These are phyloP conservation scores for Phymorhynchus buccinoides DNA, from an alignment of 1,140 invertebrate genomes.

Conservation along the genomic window DNA sequence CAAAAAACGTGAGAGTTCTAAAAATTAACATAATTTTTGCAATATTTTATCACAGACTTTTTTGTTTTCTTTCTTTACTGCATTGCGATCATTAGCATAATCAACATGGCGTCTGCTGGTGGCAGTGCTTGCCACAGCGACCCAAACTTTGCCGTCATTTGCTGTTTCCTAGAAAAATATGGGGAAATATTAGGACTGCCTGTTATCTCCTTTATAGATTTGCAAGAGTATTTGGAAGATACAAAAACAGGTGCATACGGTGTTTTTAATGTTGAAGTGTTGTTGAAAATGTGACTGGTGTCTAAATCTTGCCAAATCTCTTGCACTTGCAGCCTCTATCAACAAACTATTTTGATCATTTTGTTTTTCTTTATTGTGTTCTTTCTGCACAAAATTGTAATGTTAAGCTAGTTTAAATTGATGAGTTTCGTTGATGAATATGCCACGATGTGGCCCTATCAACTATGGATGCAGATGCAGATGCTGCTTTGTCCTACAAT, in stretches of 20 bases:
- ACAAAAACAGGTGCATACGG: slow-evolving; percentile 81
- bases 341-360: too few relatives aligned
- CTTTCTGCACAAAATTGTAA: too few relatives aligned
- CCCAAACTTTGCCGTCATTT: slow-evolving; percentile 96
- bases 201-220: slow-evolving; percentile 78
- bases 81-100: slow-evolving; percentile 57
- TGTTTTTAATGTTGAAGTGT: neutral
- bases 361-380: too few relatives aligned
- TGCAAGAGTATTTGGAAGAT: slow-evolving; percentile 91
- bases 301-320: too few relatives aligned
- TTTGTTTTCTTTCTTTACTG: neutral
- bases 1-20: neutral
- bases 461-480: too few relatives aligned
- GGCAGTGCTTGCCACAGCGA: slow-evolving; percentile 87
- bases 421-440: too few relatives aligned
- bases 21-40: slow-evolving; percentile 23
- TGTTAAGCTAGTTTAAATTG: too few relatives aligned
- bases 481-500: too few relatives aligned
- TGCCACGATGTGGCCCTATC: too few relatives aligned
- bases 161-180: slow-evolving; percentile 92
- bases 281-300: neutral
- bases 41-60: slow-evolving; percentile 17
- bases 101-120: slow-evolving; percentile 87
- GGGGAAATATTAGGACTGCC: slow-evolving; percentile 84
- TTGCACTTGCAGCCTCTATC: too few relatives aligned